A percentile compares a stretch with the other conserved stretches of the same genome.
These are phyloP conservation scores for Leiothrix lutea DNA, from an alignment of 2,113 vertebrate genomes.

Conservation along the genomic window DNA sequence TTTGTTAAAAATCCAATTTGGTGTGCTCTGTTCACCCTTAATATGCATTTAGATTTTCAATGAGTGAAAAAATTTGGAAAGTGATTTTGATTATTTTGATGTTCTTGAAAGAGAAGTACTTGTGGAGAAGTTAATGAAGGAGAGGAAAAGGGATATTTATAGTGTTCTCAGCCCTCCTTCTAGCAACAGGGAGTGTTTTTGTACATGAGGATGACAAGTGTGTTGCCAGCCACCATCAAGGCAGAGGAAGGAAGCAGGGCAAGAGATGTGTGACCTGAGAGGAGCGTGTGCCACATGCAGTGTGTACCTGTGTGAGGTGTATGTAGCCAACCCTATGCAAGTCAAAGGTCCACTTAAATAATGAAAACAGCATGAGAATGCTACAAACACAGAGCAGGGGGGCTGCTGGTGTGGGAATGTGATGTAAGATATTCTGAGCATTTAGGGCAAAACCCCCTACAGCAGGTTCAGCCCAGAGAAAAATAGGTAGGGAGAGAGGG, in stretches of 20 bases:
- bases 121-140: background rate
- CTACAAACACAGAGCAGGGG: background rate
- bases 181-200: background rate
- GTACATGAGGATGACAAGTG: background rate
- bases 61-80: background rate
- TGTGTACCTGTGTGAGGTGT: background rate
- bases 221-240: background rate
- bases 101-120: background rate
- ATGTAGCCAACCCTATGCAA: background rate
- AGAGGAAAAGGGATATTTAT: background rate
- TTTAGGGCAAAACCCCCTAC: rapidly evolving
- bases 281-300: rapidly evolving
- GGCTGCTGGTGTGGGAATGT: background rate
- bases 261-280: background rate
- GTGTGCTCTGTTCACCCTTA: background rate
- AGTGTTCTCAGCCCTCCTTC: background rate
- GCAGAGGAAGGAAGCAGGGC: background rate
- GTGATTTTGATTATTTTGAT: background rate
- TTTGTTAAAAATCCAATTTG: background rate
- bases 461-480: background rate
- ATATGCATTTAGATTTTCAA: background rate
- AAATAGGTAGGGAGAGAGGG: background rate
- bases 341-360: background rate
- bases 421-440: background rate
- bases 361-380: background rate